Evolutionary conservation across 2,113 vertebrate genomes (phyloP).

Genomic region (Myrmecobius fasciatus): DNA sequence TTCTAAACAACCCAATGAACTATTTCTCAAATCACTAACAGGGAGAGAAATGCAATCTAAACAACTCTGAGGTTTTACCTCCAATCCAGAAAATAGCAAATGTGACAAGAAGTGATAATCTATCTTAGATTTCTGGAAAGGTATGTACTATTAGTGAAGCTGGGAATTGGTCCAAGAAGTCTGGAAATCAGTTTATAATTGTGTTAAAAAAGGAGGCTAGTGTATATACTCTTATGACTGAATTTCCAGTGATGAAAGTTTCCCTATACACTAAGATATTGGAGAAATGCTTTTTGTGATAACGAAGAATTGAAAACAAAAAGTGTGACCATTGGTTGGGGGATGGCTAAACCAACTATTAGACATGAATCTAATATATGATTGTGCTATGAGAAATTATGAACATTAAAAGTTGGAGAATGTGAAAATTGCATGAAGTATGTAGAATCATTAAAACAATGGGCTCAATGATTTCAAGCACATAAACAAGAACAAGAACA

Average conservation of each 20-base stretch:
- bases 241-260: neutral
- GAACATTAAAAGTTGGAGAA: neutral
- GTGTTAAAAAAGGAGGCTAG: neutral
- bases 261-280: neutral
- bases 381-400: no score
- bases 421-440: no score
- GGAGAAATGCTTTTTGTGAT: neutral
- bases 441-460: neutral
- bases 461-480: neutral
- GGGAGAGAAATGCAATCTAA: neutral
- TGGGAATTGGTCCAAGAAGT: neutral
- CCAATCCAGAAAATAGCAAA: neutral
- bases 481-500: neutral
- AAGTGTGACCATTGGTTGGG: neutral
- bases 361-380: neutral
- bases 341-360: neutral
- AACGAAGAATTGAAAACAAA: neutral
- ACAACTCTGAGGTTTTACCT: neutral
- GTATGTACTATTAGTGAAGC: no score
- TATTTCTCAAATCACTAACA: no score
- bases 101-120: neutral
- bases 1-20: neutral
- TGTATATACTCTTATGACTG: neutral
- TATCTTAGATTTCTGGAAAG: no score
- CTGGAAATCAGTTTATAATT: neutral